Evolutionary conservation across 2,113 vertebrate genomes (phyloP), one percentile per base, ranked within the genome.

Genomic region (Cheirogaleus medius): DNA sequence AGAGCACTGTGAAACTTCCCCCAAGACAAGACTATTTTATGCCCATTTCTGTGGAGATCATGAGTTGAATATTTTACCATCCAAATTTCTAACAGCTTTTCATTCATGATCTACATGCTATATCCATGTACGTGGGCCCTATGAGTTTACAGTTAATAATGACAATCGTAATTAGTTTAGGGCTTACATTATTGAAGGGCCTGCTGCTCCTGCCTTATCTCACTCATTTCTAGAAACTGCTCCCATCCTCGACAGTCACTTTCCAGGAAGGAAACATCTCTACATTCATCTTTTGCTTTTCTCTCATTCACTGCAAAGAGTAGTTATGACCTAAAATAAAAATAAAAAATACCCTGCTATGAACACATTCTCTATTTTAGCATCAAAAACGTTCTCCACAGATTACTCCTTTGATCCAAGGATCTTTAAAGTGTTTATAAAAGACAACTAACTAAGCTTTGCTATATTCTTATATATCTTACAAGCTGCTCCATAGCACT

Each of bases 381-480:
- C 39, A 88, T 58, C 32, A 81, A 64, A 91, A 81, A 37, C n/a
- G 11, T 90, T 92, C 91, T 87, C 39, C 47, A 34, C 8, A 14
- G 42, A 82, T 60, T 82, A 49, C 11, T 52, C 12, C 21, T 94
- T 96, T 90, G 44, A 90, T 68, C 69, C 54, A 68, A 90, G 76
- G 58, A 82, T 92, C 39, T 90, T 90, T 49, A 71, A 39, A 85
- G 56, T 95, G 52, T 81, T 94, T 95, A 92, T 34, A 68, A 93
- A 97, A 92, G 71, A 95, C 49, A 94, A 34, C n/a, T 44, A 56
- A 71, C 44, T 92, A 90, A 94, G 69, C 58, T 88, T 90, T 44
- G 1, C 56, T 77, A 7, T 29, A 63, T 68, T 85, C n/a, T 85
- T 54, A 37, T 44, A 13, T 81, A 81, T 87, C 80, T 77, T 71